Evolutionary conservation across 2,888 invertebrate species (phyloP).

Genomic region (Drosophila prolongata): DNA sequence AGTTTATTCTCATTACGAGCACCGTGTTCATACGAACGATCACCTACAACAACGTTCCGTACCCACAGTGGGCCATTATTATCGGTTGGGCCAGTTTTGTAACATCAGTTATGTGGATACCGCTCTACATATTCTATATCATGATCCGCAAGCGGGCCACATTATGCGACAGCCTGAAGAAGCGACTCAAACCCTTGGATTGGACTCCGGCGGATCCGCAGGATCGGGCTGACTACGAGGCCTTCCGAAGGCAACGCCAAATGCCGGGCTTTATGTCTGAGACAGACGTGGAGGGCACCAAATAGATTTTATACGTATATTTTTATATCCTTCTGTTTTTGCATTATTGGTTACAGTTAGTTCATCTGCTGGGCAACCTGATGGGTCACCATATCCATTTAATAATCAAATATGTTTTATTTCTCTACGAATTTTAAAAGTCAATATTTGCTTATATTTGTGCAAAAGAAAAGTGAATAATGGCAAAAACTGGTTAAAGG

Average conservation of each 20-base stretch:
- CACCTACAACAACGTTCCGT: constrained; percentile 85
- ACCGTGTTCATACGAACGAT: constrained; percentile 87
- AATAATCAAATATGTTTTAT: too few relatives aligned
- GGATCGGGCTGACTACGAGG: constrained; percentile 67
- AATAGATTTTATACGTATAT: not conserved
- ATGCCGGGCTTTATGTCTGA: constrained; percentile 64
- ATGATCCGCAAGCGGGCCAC: constrained; percentile 82
- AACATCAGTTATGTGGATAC: constrained; percentile 91
- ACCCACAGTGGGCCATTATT: constrained; percentile 87
- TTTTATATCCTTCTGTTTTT: not conserved
- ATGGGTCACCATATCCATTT: constrained; percentile 15
- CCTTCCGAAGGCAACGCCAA: constrained; percentile 39
- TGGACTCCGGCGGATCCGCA: constrained; percentile 87
- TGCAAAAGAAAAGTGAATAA: too few relatives aligned
- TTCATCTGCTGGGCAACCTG: constrained; percentile 67
- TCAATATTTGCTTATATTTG: too few relatives aligned
- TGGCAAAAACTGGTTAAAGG: too few relatives aligned
- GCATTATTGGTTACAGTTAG: not conserved
- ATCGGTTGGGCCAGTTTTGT: constrained; percentile 89
- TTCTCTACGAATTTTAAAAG: too few relatives aligned
- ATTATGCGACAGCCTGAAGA: constrained; percentile 79
- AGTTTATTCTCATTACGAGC: constrained; percentile 87
- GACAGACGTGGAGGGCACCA: constrained; percentile 40
- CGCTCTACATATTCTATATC: constrained; percentile 87
- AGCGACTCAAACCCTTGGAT: constrained; percentile 82